These are phyloP conservation scores for Aplodontia rufa DNA, from an alignment of 2,113 vertebrate species.

Conservation along the genomic window DNA sequence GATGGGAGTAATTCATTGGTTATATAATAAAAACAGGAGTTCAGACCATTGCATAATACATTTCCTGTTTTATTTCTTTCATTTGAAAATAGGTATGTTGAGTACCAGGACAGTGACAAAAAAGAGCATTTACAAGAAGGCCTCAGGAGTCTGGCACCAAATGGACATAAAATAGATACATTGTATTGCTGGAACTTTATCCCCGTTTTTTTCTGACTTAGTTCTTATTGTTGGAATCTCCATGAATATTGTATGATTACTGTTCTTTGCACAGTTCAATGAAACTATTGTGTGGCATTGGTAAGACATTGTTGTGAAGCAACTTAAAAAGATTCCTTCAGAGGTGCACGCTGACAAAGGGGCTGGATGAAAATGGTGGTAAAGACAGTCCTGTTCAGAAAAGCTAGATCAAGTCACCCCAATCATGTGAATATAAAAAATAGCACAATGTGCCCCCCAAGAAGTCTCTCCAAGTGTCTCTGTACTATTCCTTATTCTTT, in stretches of 20 bases:
- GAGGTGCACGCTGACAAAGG: background rate
- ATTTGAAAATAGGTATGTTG: constrained; percentile 38
- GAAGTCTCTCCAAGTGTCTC: background rate
- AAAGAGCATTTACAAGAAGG: background rate
- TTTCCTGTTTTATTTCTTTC: background rate
- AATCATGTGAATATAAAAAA: background rate
- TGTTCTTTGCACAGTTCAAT: background rate
- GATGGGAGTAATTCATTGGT: constrained; percentile 7
- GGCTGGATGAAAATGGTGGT: background rate
- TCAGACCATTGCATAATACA: background rate
- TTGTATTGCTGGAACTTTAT: background rate
- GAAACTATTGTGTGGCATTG: background rate
- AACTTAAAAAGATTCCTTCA: background rate
- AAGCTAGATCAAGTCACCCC: background rate
- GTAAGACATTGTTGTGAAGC: background rate
- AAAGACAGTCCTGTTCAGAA: background rate
- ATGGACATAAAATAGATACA: background rate
- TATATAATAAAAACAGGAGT: constrained; percentile 19
- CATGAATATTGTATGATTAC: constrained; percentile 19
- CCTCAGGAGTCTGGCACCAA: background rate
- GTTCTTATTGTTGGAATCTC: constrained; percentile 12
- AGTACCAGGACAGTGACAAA: background rate
- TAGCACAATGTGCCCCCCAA: background rate
- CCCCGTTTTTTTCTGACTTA: background rate
- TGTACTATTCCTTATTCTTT: background rate